Percentiles rank a stretch among this genome's conserved stretches.
phyloP scores from a whole-genome alignment of 2,888 invertebrate species.

The Lypha dubia region DNA sequence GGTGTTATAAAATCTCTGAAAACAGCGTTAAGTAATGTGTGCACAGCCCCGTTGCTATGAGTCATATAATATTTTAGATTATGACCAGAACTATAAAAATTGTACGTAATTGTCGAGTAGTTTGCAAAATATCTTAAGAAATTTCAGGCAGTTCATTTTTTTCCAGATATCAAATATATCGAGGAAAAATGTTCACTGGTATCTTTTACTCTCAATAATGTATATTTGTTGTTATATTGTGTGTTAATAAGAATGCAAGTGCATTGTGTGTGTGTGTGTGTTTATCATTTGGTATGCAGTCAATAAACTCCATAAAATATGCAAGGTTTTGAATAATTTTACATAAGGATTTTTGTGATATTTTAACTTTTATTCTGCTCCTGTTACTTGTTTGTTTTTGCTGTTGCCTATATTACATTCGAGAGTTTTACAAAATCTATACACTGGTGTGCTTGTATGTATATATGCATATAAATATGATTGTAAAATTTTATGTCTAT shows the following conservation, averaged over 20 bases:
- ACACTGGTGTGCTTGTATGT: conserved; percentile 5
- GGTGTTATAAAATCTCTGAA: too few relatives aligned
- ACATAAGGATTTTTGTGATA: conserved; percentile 58
- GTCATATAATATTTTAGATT: too few relatives aligned
- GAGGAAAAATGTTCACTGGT: too few relatives aligned
- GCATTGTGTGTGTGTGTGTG: not conserved
- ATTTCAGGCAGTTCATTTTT: too few relatives aligned
- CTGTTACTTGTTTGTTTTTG: not conserved
- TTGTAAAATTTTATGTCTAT: not conserved
- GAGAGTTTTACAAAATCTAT: conserved; percentile 49
- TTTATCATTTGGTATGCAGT: conserved; percentile 48
- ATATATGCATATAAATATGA: not conserved
- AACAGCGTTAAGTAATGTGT: too few relatives aligned
- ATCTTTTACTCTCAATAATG: not conserved
- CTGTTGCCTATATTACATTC: conserved; percentile 11
- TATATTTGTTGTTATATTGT: not conserved
- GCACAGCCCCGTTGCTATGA: too few relatives aligned
- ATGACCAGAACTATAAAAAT: too few relatives aligned
- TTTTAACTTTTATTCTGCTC: conserved; percentile 35
- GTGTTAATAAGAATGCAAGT: not conserved
- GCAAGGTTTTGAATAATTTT: conserved; percentile 74
- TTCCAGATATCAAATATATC: too few relatives aligned
- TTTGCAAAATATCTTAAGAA: too few relatives aligned
- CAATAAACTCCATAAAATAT: conserved; percentile 73
- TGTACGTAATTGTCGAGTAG: too few relatives aligned